These are phyloP conservation scores for Oreochromis niloticus DNA, from an alignment of 2,113 vertebrate species.

Conservation along the genomic window DNA sequence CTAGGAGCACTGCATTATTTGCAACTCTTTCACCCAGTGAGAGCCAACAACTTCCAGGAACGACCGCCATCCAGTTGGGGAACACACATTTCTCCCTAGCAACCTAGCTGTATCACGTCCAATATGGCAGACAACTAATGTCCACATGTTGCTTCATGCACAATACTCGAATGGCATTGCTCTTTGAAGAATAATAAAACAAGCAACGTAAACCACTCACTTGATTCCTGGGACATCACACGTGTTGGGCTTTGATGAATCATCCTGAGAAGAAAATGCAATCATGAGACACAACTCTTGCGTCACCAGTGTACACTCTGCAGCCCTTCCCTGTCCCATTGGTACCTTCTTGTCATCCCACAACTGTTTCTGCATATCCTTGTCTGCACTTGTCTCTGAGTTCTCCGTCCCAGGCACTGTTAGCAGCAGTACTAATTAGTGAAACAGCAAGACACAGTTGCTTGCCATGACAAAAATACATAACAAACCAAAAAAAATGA, in stretches of 20 bases:
- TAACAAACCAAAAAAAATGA: slow-evolving; percentile 40
- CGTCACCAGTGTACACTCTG: neutral
- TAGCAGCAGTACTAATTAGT: slow-evolving; percentile 81
- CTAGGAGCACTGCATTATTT: neutral
- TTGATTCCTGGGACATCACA: slow-evolving; percentile 98
- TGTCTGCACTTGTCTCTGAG: slow-evolving; percentile 75
- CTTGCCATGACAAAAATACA: slow-evolving; percentile 27
- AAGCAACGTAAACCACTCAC: slow-evolving; percentile 72
- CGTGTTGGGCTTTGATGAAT: slow-evolving; percentile 85
- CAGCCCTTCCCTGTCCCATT: neutral
- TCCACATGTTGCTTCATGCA: neutral
- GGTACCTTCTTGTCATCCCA: slow-evolving; percentile 91
- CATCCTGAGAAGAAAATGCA: slow-evolving; percentile 68
- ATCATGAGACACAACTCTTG: neutral
- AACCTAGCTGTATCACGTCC: rapidly evolving
- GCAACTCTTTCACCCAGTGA: neutral
- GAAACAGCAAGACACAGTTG: slow-evolving; percentile 44
- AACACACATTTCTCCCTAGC: neutral
- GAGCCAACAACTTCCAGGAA: neutral
- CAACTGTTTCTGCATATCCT: slow-evolving; percentile 78
- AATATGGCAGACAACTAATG: neutral
- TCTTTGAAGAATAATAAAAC: neutral
- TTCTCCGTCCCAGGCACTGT: slow-evolving; percentile 92
- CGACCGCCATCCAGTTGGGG: neutral
- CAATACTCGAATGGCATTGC: neutral